Evolutionary conservation across 1,140 invertebrate species (phyloP).

Genomic region (Trichonephila clavata): DNA sequence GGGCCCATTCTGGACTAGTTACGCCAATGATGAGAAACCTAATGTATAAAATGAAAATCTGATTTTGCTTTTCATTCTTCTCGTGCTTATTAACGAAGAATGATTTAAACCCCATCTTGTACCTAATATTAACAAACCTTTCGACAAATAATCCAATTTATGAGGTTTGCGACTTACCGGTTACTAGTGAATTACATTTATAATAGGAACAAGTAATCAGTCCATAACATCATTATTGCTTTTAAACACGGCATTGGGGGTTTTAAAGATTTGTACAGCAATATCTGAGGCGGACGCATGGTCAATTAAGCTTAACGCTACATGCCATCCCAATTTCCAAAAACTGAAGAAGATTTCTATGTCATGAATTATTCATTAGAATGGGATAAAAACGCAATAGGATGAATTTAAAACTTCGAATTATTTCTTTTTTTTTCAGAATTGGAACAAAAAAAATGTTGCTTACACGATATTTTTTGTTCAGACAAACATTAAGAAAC

Average conservation of each 20-base stretch:
- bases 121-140: too few species aligned
- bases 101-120: too few species aligned
- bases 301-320: background rate
- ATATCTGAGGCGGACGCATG: background rate
- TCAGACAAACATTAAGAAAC: too few species aligned
- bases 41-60: too few species aligned
- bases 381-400: background rate
- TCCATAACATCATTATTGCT: constrained; percentile 5
- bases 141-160: too few species aligned
- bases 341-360: background rate
- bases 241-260: background rate
- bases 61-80: too few species aligned
- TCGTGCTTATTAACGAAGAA: too few species aligned
- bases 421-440: background rate
- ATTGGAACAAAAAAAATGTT: background rate
- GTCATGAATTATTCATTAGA: background rate
- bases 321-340: background rate
- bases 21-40: too few species aligned
- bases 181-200: too few species aligned
- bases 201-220: constrained; percentile 12
- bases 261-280: background rate
- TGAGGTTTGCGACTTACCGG: too few species aligned
- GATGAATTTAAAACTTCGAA: background rate
- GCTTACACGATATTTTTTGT: background rate
- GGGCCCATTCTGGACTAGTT: too few species aligned